Conservation (phyloP, 2,888 invertebrate genomes). For the Acleris holmiana region DNA sequence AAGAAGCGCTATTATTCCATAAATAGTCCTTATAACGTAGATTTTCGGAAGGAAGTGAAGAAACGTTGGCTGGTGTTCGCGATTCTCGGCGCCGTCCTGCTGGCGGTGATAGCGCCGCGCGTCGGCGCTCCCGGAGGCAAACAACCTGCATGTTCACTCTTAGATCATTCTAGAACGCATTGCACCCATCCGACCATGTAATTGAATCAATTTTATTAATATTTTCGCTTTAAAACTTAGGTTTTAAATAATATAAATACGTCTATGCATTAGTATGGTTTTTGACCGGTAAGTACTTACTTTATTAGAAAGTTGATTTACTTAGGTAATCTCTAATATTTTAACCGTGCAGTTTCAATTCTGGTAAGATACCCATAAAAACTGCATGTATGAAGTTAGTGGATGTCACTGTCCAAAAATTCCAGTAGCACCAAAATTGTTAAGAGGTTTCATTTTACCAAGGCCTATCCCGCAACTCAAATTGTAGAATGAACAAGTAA, state of each 20-base stretch:
- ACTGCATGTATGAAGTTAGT: too few relatives aligned
- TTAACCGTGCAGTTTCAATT: too few relatives aligned
- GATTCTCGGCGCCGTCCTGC: slow-evolving; percentile 57
- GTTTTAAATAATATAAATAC: background rate
- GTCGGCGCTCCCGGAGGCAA: slow-evolving; percentile 76
- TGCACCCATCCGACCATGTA: slow-evolving; percentile 72
- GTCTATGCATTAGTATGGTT: slow-evolving; percentile 2
- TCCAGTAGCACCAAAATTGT: too few relatives aligned
- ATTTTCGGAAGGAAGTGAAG: slow-evolving; percentile 59
- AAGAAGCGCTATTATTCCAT: slow-evolving; percentile 34
- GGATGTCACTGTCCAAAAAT: too few relatives aligned
- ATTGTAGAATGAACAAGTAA: too few relatives aligned
- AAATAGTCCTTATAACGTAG: slow-evolving; percentile 53
- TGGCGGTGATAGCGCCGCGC: slow-evolving; percentile 64
- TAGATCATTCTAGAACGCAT: slow-evolving; percentile 72
- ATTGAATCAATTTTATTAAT: slow-evolving; percentile 44
- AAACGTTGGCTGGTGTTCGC: slow-evolving; percentile 67
- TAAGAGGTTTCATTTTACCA: too few relatives aligned
- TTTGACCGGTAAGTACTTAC: background rate
- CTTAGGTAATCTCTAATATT: too few relatives aligned
- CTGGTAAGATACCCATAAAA: too few relatives aligned
- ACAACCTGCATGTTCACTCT: slow-evolving; percentile 65
- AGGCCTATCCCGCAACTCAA: too few relatives aligned
- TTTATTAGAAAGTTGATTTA: too few relatives aligned
- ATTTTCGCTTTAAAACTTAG: slow-evolving; percentile 31